Evolutionary conservation across 2,113 vertebrate species (phyloP), one percentile per base, ranked within the genome.

Genomic region (Tychaedon coryphoeus): DNA sequence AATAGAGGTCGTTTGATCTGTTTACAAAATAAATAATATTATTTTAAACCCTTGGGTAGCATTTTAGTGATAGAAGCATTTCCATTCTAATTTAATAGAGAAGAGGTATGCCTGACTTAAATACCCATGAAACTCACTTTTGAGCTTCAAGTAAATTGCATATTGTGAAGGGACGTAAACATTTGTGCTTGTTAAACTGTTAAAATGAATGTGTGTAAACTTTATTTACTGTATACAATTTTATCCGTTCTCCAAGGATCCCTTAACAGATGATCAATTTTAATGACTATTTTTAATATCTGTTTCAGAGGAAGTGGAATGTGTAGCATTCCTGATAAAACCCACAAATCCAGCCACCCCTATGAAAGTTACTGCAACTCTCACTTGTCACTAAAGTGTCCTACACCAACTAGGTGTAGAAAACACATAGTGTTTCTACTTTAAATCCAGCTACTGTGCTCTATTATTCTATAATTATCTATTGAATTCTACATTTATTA

Each of bases 11-110:
- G 2, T 94, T 96, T 95, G 72, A 93, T 95, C 60, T 97, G 81
- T 94, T 98, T 97, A 95, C 91, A 93, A 97, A 97, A 97, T 92
- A 98, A 94, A 96, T 95, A 6, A 94, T 81, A 90, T 96, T 97
- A 94, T 95, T 97, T 97, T 95, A 80, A 89, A 96, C 91, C 47
- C 58, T 14, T 91, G 90, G 79, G 91, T 94, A 88, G 82, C 90
- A 93, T 97, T 97, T 95, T 92, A 93, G 71, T 86, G 65, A 26
- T 94, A 88, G 90, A 90, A 97, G 92, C 76, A 97, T 98, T 97
- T 93, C 88, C 70, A 94, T 91, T 97, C 91, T 95, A 96, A 96
- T 95, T 95, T 95, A 97, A 97, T 90, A 86, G 90, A 64, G 67
- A 92, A 93, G 91, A 96, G n/a, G 88, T 67, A 90, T 77, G 92